Evolutionary conservation across 1,140 invertebrate genomes (phyloP).

Genomic region (Lucilia sericata): DNA sequence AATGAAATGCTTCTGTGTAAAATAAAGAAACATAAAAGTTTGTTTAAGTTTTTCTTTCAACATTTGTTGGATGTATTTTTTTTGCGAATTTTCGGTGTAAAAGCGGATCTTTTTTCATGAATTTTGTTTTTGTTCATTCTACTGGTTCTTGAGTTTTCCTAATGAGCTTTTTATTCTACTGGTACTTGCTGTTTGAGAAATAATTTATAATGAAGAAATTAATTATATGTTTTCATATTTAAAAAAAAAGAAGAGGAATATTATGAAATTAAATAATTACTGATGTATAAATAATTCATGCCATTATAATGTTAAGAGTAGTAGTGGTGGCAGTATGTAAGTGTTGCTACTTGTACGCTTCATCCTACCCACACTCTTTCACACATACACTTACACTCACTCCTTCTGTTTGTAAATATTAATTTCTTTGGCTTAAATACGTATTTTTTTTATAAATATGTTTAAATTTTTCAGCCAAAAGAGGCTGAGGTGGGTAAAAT

Average conservation of each 20-base stretch:
- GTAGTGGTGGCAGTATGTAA: not conserved
- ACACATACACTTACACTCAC: not conserved
- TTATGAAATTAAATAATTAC: constrained; percentile 32
- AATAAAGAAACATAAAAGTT: constrained; percentile 22
- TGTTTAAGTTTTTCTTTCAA: constrained; percentile 32
- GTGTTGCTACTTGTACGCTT: constrained; percentile 3
- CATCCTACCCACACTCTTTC: not conserved
- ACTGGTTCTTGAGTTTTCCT: constrained; percentile 12
- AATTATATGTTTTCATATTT: constrained; percentile 13
- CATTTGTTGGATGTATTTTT: not conserved
- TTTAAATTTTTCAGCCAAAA: not conserved
- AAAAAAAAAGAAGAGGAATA: not conserved
- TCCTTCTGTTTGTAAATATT: not conserved
- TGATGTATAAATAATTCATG: constrained; percentile 37
- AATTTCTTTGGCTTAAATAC: too few species aligned
- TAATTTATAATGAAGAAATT: constrained; percentile 42
- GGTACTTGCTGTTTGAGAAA: constrained; percentile 10
- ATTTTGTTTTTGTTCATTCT: not conserved
- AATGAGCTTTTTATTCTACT: constrained; percentile 26
- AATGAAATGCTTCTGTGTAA: not conserved
- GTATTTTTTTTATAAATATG: not conserved
- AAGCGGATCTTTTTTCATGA: not conserved
- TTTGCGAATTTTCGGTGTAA: constrained; percentile 8
- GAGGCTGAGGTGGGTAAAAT: constrained; percentile 30
- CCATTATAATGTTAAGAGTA: not conserved